Conservation (phyloP, 2,113 vertebrate genomes). For the Toxotes chatareus region DNA sequence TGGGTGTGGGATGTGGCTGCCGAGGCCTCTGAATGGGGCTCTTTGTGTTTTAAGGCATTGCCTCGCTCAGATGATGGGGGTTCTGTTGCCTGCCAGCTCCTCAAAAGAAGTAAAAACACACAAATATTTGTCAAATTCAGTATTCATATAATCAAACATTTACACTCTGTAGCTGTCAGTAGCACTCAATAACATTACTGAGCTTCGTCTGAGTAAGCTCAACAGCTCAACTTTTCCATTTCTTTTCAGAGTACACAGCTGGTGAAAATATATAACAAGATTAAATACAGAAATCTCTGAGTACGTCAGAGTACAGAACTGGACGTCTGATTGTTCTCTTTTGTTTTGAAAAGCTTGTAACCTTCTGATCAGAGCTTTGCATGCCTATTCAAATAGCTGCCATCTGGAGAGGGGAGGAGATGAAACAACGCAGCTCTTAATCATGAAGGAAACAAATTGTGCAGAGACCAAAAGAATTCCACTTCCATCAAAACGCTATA, state of each 20-base stretch:
- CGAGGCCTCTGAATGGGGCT: conserved; percentile 67
- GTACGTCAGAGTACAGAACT: neutral
- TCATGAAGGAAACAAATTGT: conserved; percentile 52
- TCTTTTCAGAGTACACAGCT: conserved; percentile 15
- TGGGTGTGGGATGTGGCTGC: conserved; percentile 59
- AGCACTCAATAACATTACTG: neutral
- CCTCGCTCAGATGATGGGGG: conserved; percentile 45
- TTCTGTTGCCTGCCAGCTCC: conserved; percentile 39
- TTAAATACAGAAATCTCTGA: conserved; percentile 3
- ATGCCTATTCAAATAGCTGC: conserved; percentile 64
- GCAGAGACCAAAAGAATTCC: conserved; percentile 58
- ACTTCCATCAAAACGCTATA: conserved; percentile 12
- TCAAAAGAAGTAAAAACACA: conserved; percentile 25
- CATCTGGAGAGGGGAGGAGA: conserved; percentile 68
- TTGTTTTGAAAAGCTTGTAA: conserved; percentile 40
- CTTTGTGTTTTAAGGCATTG: conserved; percentile 68
- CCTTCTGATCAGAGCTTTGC: conserved; percentile 53
- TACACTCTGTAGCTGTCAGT: neutral
- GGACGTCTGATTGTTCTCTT: conserved; percentile 32
- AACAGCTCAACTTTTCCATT: neutral
- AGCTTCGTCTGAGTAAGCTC: neutral
- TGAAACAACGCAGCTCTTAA: conserved; percentile 61
- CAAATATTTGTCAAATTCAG: conserved; percentile 16
- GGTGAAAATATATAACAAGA: neutral
- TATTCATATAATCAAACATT: neutral